Evolutionary conservation across 2,888 invertebrate species (phyloP).

Genomic region (Calliphora vomitoria): DNA sequence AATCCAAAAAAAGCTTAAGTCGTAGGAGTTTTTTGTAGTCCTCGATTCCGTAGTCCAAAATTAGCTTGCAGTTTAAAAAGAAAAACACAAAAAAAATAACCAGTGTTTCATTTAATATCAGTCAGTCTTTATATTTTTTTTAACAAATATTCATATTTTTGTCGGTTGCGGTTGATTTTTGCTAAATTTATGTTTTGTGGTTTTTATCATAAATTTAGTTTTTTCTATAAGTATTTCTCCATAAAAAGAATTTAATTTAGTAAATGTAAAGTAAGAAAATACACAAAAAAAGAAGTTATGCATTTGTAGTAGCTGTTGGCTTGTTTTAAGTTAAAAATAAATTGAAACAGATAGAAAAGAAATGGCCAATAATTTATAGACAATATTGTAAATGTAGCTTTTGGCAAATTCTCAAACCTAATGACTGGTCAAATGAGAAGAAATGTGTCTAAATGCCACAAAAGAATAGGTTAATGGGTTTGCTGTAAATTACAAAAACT

Average conservation of each 20-base stretch:
- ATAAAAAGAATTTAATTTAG: slow-evolving; percentile 41
- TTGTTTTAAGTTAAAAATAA: neutral
- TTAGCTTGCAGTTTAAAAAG: too few relatives aligned
- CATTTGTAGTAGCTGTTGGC: neutral
- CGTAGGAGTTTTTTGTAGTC: too few relatives aligned
- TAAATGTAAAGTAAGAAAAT: slow-evolving; percentile 27
- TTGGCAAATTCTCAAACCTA: slow-evolving; percentile 56
- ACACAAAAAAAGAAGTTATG: neutral
- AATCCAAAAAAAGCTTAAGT: too few relatives aligned
- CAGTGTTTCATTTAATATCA: neutral
- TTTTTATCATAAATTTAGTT: slow-evolving; percentile 33
- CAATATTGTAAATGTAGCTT: slow-evolving; percentile 58
- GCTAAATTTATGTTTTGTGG: slow-evolving; percentile 40
- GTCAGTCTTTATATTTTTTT: neutral
- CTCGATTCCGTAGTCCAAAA: too few relatives aligned
- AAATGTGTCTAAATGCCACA: slow-evolving; percentile 23
- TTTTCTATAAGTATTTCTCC: neutral
- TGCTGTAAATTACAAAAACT: neutral
- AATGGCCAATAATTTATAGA: slow-evolving; percentile 7
- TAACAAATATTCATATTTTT: neutral
- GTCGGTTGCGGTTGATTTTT: neutral
- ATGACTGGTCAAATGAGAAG: slow-evolving; percentile 30
- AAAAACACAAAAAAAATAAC: too few relatives aligned
- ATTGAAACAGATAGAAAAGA: neutral
- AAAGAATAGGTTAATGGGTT: slow-evolving; percentile 24